phyloP scores from a whole-genome alignment of 2,888 invertebrate species.

The Anthoptus insignis region DNA sequence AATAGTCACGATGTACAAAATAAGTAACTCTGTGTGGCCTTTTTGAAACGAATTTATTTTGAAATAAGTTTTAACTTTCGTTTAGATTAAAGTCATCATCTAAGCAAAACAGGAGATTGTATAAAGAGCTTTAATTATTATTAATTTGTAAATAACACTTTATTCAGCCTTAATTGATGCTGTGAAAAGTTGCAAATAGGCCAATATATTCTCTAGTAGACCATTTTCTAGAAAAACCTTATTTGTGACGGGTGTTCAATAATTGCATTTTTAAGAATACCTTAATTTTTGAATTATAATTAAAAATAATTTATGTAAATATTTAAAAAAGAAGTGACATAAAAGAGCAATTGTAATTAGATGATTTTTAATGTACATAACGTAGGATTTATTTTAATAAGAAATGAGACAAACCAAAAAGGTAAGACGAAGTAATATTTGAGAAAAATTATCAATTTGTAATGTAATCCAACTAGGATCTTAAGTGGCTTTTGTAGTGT shows the following conservation, averaged over 20 bases:
- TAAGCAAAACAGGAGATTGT: conserved; percentile 11
- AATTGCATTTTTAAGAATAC: neutral
- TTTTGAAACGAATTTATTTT: conserved; percentile 18
- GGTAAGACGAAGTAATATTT: too few relatives aligned
- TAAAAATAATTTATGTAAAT: too few relatives aligned
- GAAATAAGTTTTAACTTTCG: neutral
- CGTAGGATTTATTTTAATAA: too few relatives aligned
- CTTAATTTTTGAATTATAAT: too few relatives aligned
- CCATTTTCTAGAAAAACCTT: neutral
- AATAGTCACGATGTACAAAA: neutral
- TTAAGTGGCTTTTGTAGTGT: too few relatives aligned
- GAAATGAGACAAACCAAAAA: too few relatives aligned
- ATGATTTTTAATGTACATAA: too few relatives aligned
- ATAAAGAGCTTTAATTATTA: conserved; percentile 27
- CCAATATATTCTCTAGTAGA: neutral
- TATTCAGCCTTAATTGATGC: neutral
- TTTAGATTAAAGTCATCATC: neutral
- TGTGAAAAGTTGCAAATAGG: neutral
- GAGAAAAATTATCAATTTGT: too few relatives aligned
- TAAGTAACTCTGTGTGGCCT: conserved; percentile 23
- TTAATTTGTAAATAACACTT: conserved; percentile 18
- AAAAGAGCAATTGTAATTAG: too few relatives aligned
- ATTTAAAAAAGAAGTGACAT: too few relatives aligned
- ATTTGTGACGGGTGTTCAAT: too few relatives aligned
- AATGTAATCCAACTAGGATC: too few relatives aligned